A percentile compares a stretch with the other conserved stretches of the same genome.
phyloP scores from a whole-genome alignment of 2,888 invertebrate genomes.

The Sthenelais limicola region DNA sequence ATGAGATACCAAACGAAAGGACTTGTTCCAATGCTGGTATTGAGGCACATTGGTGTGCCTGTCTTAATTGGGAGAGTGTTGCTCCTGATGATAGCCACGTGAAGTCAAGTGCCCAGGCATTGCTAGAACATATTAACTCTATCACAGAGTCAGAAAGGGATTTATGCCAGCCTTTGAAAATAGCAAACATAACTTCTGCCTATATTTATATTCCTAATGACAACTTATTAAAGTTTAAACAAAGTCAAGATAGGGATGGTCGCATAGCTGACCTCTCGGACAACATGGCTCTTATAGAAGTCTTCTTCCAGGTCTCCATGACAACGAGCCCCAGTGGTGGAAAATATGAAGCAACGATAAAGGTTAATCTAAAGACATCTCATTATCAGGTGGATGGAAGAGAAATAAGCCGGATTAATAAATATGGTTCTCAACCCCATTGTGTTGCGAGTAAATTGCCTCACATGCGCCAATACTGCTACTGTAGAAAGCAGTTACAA shows the following conservation, averaged over 20 bases:
- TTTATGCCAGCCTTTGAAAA: constrained; percentile 41
- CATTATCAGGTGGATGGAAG: constrained; percentile 10
- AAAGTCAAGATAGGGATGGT: constrained; percentile 86
- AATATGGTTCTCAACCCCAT: constrained; percentile 85
- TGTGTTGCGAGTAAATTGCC: constrained; percentile 80
- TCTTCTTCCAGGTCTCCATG: constrained; percentile 86
- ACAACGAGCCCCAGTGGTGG: constrained; percentile 82
- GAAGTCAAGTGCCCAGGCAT: constrained; percentile 32
- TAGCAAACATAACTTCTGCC: constrained; percentile 46
- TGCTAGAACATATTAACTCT: constrained; percentile 47
- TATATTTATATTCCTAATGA: constrained; percentile 46
- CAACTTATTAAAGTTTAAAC: constrained; percentile 80
- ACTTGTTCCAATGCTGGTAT: constrained; percentile 90
- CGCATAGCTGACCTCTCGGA: constrained; percentile 85
- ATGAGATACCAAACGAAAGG: constrained; percentile 77
- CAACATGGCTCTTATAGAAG: constrained; percentile 76
- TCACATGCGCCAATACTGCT: constrained; percentile 87
- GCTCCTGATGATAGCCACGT: constrained; percentile 33
- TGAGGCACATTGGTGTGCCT: constrained; percentile 96
- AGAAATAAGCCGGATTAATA: constrained; percentile 79
- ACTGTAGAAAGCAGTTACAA: constrained; percentile 78
- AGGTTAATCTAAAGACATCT: constrained; percentile 73
- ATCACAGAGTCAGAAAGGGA: constrained; percentile 37
- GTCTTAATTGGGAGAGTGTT: constrained; percentile 74
- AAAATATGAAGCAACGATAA: constrained; percentile 87